Base-by-base conservation (phyloP, 2,888 invertebrate genomes). In the Aleiodes leptofemur region DNA sequence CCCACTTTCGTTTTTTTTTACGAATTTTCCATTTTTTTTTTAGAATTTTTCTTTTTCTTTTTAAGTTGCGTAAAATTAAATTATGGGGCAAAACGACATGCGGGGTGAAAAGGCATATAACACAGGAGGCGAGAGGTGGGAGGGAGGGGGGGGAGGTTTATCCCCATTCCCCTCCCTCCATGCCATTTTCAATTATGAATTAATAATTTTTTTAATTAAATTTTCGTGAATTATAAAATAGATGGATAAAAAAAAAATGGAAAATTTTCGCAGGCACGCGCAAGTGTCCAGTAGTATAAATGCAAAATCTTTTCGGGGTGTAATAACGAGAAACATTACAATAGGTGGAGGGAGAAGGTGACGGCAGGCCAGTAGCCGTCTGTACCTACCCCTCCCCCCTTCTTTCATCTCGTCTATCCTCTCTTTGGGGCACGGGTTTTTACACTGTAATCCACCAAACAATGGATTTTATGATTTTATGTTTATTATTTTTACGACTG, bases 401-500 rank as follows among this genome's bases (percentile, higher is more conserved):
- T 11, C 43, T 43, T 43, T 66, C 11, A 5, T 38, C 48, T 13
- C 69, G 1, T 13, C 69, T 34, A 34, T 34, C 34, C 34, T 34
- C 61, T 57, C 55, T 57, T 59, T 64, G 64, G 78, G 76, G 72
- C 43, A 43, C 72, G 77, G 80, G 77, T 79, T 82, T 80, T 80
- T 80, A 73, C 76, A 75, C 69, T 76, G 68, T 80, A 83, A 81
- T 82, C 82, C 82, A 71, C 72, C 76, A 76, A 82, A 86, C 85
- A 84, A 84, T 84, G 80, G 81, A 76, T 86, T 61, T 86, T 85
- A 84, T 84, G 83, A 78, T 83, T 84, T 85, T 84, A 83, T 83
- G 83, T 85, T 85, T 86, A 86, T 86, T 86, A 83, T 85, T 86
- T 84, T 85, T 84, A 85, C 82, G 80, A 83, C 82, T 83, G 34